Evolutionary conservation across 1,140 invertebrate species (phyloP).

Genomic region (Cyphomyrmex costatus): DNA sequence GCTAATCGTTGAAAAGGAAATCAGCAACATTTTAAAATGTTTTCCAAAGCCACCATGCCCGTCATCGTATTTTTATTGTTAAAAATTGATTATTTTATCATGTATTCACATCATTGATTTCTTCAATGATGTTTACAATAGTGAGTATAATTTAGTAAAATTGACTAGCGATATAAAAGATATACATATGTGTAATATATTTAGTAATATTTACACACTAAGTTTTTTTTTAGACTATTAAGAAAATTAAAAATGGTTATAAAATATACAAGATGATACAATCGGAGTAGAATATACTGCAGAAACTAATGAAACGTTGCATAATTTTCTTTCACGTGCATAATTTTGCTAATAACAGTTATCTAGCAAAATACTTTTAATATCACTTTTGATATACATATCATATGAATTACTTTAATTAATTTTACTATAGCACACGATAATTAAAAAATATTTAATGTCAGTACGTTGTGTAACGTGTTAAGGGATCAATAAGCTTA

Average conservation of each 20-base stretch:
- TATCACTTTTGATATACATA: neutral
- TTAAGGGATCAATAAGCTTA: neutral
- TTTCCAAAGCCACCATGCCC: slow-evolving; percentile 15
- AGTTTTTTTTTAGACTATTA: neutral
- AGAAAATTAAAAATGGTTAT: slow-evolving; percentile 11
- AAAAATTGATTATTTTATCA: slow-evolving; percentile 11
- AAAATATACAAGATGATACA: neutral
- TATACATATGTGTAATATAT: too few relatives aligned
- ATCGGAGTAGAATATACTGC: too few relatives aligned
- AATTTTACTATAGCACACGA: neutral
- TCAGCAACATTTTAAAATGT: slow-evolving; percentile 54
- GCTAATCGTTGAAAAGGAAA: slow-evolving; percentile 59
- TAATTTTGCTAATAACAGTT: neutral
- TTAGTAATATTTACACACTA: neutral
- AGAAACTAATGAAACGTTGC: neutral
- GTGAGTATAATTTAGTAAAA: neutral
- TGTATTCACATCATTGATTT: neutral
- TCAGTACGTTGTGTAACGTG: neutral
- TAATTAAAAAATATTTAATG: neutral
- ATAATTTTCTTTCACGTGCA: neutral
- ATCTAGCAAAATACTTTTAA: neutral
- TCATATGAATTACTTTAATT: neutral
- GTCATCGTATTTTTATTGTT: neutral
- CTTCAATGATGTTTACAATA: neutral
- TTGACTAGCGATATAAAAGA: neutral